A percentile compares a stretch with the other conserved stretches of the same genome.
phyloP scores from a whole-genome alignment of 1,140 invertebrate species.

The Maconellicoccus hirsutus region DNA sequence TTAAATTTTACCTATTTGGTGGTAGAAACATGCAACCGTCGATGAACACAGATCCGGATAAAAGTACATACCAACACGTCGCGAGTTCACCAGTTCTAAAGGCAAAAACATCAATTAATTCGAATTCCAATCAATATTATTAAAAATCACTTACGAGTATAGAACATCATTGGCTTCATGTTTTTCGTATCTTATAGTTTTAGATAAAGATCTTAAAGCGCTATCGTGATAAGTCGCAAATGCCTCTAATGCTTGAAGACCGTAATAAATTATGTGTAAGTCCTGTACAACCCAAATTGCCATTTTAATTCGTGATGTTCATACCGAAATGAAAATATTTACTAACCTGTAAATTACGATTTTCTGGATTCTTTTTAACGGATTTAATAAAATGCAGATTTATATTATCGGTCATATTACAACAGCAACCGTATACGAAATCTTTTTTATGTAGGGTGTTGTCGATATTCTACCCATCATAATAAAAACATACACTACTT shows the following conservation, averaged over 20 bases:
- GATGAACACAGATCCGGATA: conserved; percentile 79
- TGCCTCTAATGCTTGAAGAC: conserved; percentile 58
- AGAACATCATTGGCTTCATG: conserved; percentile 68
- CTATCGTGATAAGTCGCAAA: conserved; percentile 57
- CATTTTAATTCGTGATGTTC: background rate
- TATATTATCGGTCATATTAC: conserved; percentile 40
- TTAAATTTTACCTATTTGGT: conserved; percentile 54
- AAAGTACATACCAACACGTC: conserved; percentile 71
- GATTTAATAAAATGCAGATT: conserved; percentile 50
- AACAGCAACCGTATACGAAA: background rate
- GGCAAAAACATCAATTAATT: conserved; percentile 31
- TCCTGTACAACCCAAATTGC: conserved; percentile 41
- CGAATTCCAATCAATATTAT: background rate
- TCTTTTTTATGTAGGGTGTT: background rate
- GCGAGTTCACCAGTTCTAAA: conserved; percentile 65
- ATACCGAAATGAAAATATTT: background rate
- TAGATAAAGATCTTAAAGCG: conserved; percentile 53
- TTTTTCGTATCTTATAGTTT: conserved; percentile 57
- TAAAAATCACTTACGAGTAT: conserved; percentile 47
- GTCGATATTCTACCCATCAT: background rate
- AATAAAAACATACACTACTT: too few species aligned
- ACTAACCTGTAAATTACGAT: conserved; percentile 43
- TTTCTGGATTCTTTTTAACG: conserved; percentile 46
- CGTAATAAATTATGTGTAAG: conserved; percentile 62
- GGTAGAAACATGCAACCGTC: conserved; percentile 78